Base-by-base conservation (phyloP, 2,888 invertebrate species). In the Blomia tropicalis region DNA sequence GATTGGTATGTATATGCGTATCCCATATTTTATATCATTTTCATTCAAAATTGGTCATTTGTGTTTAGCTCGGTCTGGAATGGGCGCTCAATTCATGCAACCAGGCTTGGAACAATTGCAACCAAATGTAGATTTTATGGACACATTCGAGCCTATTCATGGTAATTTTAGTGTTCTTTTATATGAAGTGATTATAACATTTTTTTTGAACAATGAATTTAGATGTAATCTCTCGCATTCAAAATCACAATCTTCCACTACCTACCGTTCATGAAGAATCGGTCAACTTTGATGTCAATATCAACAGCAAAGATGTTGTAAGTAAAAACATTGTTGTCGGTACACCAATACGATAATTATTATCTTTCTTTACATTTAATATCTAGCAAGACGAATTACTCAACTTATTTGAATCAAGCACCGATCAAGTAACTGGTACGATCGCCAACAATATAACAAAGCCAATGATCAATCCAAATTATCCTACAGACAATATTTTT, bases 61-160 rank as follows among this genome's bases (percentile, higher is more conserved):
- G 3, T 27, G 29, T 41, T 62, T 54, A 75, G 87, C 86, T 51
- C 71, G 85, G 73, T 87, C 88, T 61, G 75, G 74, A 58, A 85
- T 85, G 71, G 79, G 87, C 72, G 90, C 93, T 58, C 93, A 98
- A 77, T 90, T 96, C 72, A 93, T 98, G 75, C 98, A 98, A 77
- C 98, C 98, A 60, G 93, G 93, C 73, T 81, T 98, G 71, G 87
- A 92, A 43, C 92, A 95, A 61, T 78, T 98, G 65, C 96, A 98
- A 76, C 96, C 98, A 67, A 91, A 89, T 77, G 80, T 95, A 71
- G 91, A 91, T 76, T 88, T 88, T 75, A 89, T 89, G 87, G 89
- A 89, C 72, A 85, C 85, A 27, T 66, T 69, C 22, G 70, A 70
- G 51, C 69, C 70, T 22, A 65, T 69, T 30, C 68, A 70, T 64